phyloP scores from a whole-genome alignment of 2,888 invertebrate genomes.

The Thelaira solivaga region DNA sequence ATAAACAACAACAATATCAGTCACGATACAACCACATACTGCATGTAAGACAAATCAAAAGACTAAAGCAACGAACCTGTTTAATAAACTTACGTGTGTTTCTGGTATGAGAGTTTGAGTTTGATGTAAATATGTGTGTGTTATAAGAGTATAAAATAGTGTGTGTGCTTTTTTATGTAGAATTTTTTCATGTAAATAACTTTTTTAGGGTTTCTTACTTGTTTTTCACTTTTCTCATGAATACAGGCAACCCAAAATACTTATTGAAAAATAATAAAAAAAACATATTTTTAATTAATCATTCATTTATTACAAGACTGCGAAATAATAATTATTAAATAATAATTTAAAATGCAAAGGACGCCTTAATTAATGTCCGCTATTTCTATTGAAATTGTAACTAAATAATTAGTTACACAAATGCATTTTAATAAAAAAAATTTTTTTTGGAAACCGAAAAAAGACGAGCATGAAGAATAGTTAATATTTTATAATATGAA shows the following conservation, averaged over 20 bases:
- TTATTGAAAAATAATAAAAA: background rate
- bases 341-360: too few species aligned
- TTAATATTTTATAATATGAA: too few species aligned
- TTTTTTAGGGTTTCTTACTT: conserved; percentile 36
- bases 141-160: background rate
- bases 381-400: too few species aligned
- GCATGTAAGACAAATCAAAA: conserved; percentile 50
- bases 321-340: too few species aligned
- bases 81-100: conserved; percentile 40
- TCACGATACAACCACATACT: background rate
- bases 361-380: too few species aligned
- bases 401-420: too few species aligned
- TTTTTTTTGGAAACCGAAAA: too few species aligned
- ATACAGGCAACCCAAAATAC: too few species aligned
- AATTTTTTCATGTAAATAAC: conserved; percentile 20
- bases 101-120: background rate
- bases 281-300: too few species aligned
- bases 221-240: conserved; percentile 2
- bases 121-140: background rate
- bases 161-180: conserved; percentile 12
- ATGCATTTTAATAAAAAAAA: too few species aligned
- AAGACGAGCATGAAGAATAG: too few species aligned
- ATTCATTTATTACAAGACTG: too few species aligned
- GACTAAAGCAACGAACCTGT: conserved; percentile 60
- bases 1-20: conserved; percentile 9